Percentiles rank a stretch among this genome's conserved stretches.
phyloP scores from a whole-genome alignment of 2,888 invertebrate genomes.

The Lepidocyrtoides sp. region DNA sequence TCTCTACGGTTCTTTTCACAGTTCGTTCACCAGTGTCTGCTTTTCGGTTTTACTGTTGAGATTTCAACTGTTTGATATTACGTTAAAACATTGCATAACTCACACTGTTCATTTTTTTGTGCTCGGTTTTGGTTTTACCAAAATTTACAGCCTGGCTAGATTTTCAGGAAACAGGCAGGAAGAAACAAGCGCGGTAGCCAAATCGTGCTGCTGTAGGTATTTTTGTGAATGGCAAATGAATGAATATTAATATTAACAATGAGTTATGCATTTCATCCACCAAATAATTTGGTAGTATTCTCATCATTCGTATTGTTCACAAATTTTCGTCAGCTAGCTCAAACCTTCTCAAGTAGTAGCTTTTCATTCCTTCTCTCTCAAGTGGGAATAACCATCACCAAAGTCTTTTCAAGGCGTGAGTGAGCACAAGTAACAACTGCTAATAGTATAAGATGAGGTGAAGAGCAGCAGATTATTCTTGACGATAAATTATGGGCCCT shows the following conservation, averaged over 20 bases:
- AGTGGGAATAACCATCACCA: neutral
- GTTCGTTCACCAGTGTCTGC: constrained; percentile 54
- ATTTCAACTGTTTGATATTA: constrained; percentile 5
- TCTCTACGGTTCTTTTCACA: constrained; percentile 69
- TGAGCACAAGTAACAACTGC: constrained; percentile 31
- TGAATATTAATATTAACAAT: constrained; percentile 39
- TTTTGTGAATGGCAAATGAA: constrained; percentile 60
- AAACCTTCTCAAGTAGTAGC: constrained; percentile 47
- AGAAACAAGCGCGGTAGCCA: constrained; percentile 1
- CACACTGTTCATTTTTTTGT: constrained; percentile 53
- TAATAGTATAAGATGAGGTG: constrained; percentile 73
- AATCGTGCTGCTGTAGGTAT: neutral
- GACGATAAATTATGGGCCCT: constrained; percentile 74
- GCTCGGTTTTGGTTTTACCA: constrained; percentile 41
- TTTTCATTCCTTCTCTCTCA: constrained; percentile 54
- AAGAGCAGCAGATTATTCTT: constrained; percentile 42
- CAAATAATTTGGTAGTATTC: constrained; percentile 9
- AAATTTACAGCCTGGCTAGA: constrained; percentile 28
- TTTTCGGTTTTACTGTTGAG: constrained; percentile 11
- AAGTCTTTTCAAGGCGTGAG: neutral
- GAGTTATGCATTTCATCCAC: neutral
- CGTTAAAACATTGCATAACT: constrained; percentile 13
- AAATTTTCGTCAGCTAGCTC: neutral
- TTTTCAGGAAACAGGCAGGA: constrained; percentile 18
- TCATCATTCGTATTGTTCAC: neutral